Evolutionary conservation across 1,140 invertebrate genomes (phyloP).

Genomic region (Platyscapa corneri): DNA sequence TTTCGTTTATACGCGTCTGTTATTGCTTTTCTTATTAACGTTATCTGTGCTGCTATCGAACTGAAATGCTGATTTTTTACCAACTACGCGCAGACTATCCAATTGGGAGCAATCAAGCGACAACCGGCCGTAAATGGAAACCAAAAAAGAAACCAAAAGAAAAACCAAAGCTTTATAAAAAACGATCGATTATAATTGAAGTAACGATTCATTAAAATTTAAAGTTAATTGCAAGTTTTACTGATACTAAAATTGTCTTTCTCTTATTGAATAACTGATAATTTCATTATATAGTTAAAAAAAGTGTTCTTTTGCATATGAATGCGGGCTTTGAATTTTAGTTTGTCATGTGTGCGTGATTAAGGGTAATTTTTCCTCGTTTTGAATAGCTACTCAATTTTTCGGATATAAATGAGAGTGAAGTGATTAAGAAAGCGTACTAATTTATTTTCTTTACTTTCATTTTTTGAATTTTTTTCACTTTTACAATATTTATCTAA

Average conservation of each 20-base stretch:
- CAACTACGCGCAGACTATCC: no score
- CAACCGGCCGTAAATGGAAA: no score
- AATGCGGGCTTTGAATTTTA: neutral
- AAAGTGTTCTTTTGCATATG: neutral
- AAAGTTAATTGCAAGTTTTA: no score
- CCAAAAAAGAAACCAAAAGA: no score
- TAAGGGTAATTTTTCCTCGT: neutral
- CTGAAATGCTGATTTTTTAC: no score
- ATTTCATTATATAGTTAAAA: no score
- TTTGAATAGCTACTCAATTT: neutral
- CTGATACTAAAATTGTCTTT: no score
- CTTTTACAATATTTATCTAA: neutral
- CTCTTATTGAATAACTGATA: no score
- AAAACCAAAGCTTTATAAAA: no score
- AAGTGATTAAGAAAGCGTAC: neutral
- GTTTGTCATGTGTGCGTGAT: neutral
- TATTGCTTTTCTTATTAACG: slow-evolving; percentile 1
- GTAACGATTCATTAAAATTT: no score
- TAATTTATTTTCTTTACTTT: neutral
- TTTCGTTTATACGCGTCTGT: slow-evolving; percentile 2
- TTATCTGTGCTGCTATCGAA: neutral
- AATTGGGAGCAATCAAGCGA: no score
- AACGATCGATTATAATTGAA: no score
- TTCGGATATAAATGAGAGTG: neutral
- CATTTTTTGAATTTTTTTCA: neutral